Percentiles rank a stretch among this genome's conserved stretches.
Conservation (phyloP, 2,888 invertebrate species). For the Nomada lathburiana region DNA sequence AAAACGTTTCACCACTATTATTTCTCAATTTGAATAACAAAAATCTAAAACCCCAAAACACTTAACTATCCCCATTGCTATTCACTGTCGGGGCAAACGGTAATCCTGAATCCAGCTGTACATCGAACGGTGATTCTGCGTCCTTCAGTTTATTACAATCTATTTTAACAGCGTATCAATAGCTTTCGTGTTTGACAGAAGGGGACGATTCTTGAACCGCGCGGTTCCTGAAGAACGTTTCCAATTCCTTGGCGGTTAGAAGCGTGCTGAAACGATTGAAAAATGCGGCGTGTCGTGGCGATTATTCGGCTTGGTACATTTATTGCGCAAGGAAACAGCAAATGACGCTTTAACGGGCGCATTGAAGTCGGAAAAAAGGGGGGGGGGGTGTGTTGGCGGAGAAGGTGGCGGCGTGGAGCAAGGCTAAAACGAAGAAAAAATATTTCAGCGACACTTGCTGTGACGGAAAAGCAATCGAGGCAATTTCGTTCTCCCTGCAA, state of each 20-base stretch:
- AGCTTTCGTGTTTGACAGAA: neutral
- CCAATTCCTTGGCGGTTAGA: neutral
- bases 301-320: slow-evolving; percentile 36
- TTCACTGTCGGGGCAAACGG: neutral
- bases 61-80: neutral
- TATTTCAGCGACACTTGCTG: slow-evolving; percentile 59
- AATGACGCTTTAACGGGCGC: slow-evolving; percentile 55
- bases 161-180: neutral
- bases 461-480: slow-evolving; percentile 72
- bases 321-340: slow-evolving; percentile 40
- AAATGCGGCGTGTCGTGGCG: neutral
- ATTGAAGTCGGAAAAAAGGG: slow-evolving; percentile 33
- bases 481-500: slow-evolving; percentile 67
- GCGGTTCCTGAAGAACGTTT: neutral
- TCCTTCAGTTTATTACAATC: neutral
- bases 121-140: no score
- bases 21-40: no score
- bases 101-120: no score
- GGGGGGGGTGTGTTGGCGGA: slow-evolving; percentile 12
- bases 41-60: no score
- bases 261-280: neutral
- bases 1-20: no score
- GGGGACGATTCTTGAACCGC: no score
- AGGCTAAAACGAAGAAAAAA: slow-evolving; percentile 44
- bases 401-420: slow-evolving; percentile 19